Percentiles rank a stretch among this genome's conserved stretches.
Conservation (phyloP, 1,140 invertebrate genomes). For the Zaprionus ghesquierei region DNA sequence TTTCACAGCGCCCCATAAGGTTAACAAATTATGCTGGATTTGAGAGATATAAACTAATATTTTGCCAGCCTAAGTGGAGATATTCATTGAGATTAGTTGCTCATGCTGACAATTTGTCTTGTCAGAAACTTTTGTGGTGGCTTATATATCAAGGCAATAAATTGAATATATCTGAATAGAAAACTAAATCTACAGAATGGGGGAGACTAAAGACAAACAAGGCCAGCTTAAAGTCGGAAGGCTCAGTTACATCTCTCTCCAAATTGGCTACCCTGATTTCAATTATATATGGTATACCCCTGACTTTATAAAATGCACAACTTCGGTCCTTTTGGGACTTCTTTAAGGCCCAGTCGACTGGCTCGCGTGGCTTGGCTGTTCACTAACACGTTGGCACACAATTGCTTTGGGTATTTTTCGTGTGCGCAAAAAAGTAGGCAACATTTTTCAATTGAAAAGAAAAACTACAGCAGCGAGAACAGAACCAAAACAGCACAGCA, state of each 20-base stretch:
- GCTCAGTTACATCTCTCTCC: background rate
- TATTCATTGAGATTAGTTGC: background rate
- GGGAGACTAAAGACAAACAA: background rate
- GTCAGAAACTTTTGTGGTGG: background rate
- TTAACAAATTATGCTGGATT: background rate
- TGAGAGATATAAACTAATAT: background rate
- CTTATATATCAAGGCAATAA: background rate
- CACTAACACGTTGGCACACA: constrained; percentile 47
- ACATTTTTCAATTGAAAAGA: constrained; percentile 54
- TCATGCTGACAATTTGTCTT: background rate
- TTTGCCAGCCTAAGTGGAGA: background rate
- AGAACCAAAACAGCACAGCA: constrained; percentile 1
- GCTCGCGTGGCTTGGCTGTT: constrained; percentile 17
- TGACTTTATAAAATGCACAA: background rate
- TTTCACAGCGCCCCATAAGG: too few relatives aligned
- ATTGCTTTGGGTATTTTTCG: constrained; percentile 33
- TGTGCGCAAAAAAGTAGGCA: constrained; percentile 54
- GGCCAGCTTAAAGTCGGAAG: background rate
- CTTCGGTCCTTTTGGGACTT: background rate
- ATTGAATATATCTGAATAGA: background rate
- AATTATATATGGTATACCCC: constrained; percentile 32
- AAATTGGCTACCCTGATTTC: constrained; percentile 19
- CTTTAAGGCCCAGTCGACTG: constrained; percentile 30
- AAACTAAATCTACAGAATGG: background rate
- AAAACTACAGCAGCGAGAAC: constrained; percentile 28